Percentiles rank a stretch among this genome's conserved stretches.
phyloP scores from a whole-genome alignment of 2,888 invertebrate species.

The Cacoxenus indagator region DNA sequence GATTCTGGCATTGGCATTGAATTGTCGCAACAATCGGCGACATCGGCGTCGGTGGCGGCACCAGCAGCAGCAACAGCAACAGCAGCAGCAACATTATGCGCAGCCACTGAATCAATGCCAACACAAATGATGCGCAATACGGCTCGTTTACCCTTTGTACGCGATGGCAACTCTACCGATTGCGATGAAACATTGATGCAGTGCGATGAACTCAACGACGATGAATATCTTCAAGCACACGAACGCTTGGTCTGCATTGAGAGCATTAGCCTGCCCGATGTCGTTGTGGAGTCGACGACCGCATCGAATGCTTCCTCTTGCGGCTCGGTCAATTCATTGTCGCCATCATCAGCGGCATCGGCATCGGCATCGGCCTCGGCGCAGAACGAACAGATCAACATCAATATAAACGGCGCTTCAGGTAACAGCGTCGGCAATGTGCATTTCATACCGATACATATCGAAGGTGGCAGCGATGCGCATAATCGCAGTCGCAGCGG shows the following conservation, averaged over 20 bases:
- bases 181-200: conserved; percentile 67
- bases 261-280: conserved; percentile 70
- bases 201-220: conserved; percentile 65
- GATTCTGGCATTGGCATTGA: conserved; percentile 66
- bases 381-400: conserved; percentile 65
- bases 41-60: conserved; percentile 13
- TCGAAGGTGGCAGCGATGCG: conserved; percentile 49
- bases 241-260: conserved; percentile 69
- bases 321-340: conserved; percentile 19
- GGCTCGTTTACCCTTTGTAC: conserved; percentile 52
- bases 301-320: conserved; percentile 25
- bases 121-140: conserved; percentile 27
- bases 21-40: conserved; percentile 7
- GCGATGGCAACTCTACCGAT: conserved; percentile 68
- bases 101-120: conserved; percentile 20
- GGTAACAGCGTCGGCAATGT: conserved; percentile 66
- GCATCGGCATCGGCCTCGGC: conserved; percentile 24
- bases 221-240: conserved; percentile 31
- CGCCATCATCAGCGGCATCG: conserved; percentile 24
- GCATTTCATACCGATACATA: conserved; percentile 67
- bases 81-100: conserved; percentile 13
- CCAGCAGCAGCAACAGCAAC: conserved; percentile 25
- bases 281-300: conserved; percentile 70
- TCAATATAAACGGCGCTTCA: conserved; percentile 66
- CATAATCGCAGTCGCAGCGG: conserved; percentile 50